phyloP scores from a whole-genome alignment of 53 echinoderm and acorn worm species.

The Holothuria leucospilota region DNA sequence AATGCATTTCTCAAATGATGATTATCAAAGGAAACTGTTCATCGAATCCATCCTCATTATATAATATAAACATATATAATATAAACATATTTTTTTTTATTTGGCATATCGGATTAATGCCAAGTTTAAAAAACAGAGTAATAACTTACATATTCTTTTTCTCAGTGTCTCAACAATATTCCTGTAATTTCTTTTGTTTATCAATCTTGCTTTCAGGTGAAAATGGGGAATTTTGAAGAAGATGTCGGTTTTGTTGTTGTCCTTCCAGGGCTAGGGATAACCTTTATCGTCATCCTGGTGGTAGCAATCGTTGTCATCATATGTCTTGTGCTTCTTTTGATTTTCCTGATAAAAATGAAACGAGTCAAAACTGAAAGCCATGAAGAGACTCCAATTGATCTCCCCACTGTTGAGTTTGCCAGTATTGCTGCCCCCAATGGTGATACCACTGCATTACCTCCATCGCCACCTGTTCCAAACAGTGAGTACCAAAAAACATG shows the following conservation, averaged over 20 bases:
- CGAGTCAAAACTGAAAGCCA: conserved; percentile 6
- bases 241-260: conserved; percentile 38
- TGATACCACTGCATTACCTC: neutral
- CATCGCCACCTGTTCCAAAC: conserved; percentile 14
- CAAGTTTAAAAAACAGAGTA: too few relatives aligned
- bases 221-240: conserved; percentile 45
- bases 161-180: neutral
- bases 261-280: neutral
- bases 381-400: neutral
- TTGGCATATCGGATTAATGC: too few relatives aligned
- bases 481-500: neutral
- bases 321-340: neutral
- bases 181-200: neutral
- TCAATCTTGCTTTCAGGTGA: conserved; percentile 22
- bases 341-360: neutral
- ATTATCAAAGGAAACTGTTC: too few relatives aligned
- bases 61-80: too few relatives aligned
- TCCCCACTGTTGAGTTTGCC: neutral
- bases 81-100: too few relatives aligned
- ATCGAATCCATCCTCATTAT: too few relatives aligned
- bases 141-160: neutral
- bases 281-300: neutral
- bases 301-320: neutral
- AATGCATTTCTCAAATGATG: too few relatives aligned
- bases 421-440: too few relatives aligned